Evolutionary conservation across 2,797 vertebrate genomes (phyloP), one percentile per base, ranked within the genome.

Genomic region (Thamnophis elegans): DNA sequence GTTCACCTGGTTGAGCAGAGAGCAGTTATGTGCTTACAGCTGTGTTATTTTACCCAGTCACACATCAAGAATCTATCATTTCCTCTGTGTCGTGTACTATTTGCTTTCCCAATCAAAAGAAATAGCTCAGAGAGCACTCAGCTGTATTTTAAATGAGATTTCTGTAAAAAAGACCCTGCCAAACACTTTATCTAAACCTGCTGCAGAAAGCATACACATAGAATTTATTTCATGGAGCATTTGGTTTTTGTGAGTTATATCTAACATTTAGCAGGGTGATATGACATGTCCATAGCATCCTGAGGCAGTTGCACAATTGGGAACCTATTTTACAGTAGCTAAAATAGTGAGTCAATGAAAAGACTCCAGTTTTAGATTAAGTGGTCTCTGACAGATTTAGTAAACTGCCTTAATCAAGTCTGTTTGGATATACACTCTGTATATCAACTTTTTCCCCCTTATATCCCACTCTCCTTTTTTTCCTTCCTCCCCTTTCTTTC

Each of bases 231-330:
- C 93, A 54, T 94, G 93, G 73, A 25, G 8, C 32, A 0, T 89
- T 92, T 92, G 55, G 93, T 91, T 88, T 94, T 96, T 96, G 95
- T 93, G 96, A 97, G 92, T 94, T 96, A 94, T 96, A 95, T 91
- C 93, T 92, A 8, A 94, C 0, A 0, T 95, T 93, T 28, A 2
- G 16, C 73, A 93, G 94, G 92, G 89, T 92, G 90, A 94, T 92
- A 58, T 0, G 91, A 88, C 89, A 89, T 2, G 0, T 32, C 36
- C 32, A 91, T 93, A 91, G 88, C 89, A 73, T 92, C 54, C 90
- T 0, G 36, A 0, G 87, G 85, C 68, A 55, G 56, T 91, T 90
- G 92, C 36, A 91, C 0, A 87, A 56, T 56, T 91, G 89, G 92
- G 47, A 90, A 0, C 2, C 56, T 16, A 0, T 47, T 94, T 47